A percentile compares a stretch with the other conserved stretches of the same genome.
Conservation (phyloP, 2,797 vertebrate species). For the Amniataba percoides region DNA sequence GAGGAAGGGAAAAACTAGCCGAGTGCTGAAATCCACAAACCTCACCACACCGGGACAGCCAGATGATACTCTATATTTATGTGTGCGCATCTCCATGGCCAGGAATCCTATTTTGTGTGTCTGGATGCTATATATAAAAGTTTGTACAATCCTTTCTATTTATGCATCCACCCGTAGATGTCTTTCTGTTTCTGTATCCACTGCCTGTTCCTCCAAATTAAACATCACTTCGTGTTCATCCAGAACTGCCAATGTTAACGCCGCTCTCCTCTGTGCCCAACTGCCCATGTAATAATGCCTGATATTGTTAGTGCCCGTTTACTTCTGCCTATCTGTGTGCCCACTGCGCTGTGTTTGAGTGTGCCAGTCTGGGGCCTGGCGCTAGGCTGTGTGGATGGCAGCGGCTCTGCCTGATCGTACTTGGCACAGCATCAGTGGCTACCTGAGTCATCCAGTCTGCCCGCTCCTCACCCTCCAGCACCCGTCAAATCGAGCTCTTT, state of each 20-base stretch:
- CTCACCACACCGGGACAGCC: slow-evolving; percentile 19
- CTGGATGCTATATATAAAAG: not conserved
- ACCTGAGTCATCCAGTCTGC: slow-evolving; percentile 83
- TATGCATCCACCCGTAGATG: not conserved
- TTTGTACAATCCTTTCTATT: not conserved
- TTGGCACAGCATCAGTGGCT: slow-evolving; percentile 78
- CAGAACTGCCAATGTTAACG: slow-evolving; percentile 36
- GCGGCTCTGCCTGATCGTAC: slow-evolving; percentile 69
- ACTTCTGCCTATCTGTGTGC: slow-evolving; percentile 58
- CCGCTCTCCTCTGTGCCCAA: slow-evolving; percentile 69
- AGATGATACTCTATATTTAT: slow-evolving; percentile 28
- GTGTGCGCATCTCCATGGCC: not conserved
- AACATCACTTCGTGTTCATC: slow-evolving; percentile 40
- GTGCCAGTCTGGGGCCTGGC: slow-evolving; percentile 73
- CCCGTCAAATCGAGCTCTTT: slow-evolving; percentile 71
- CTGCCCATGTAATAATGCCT: slow-evolving; percentile 60
- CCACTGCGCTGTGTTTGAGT: slow-evolving; percentile 59
- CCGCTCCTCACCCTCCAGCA: slow-evolving; percentile 64
- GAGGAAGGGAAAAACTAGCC: slow-evolving; percentile 31
- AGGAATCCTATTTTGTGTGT: slow-evolving; percentile 14
- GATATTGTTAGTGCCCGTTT: slow-evolving; percentile 57
- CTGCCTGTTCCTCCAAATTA: slow-evolving; percentile 30
- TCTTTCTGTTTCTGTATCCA: not conserved
- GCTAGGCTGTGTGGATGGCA: slow-evolving; percentile 60
- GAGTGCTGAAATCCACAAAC: slow-evolving; percentile 37